Evolutionary conservation across 2,113 vertebrate species (phyloP), one percentile per base, ranked within the genome.

Genomic region (Nothobranchius kuhntae): DNA sequence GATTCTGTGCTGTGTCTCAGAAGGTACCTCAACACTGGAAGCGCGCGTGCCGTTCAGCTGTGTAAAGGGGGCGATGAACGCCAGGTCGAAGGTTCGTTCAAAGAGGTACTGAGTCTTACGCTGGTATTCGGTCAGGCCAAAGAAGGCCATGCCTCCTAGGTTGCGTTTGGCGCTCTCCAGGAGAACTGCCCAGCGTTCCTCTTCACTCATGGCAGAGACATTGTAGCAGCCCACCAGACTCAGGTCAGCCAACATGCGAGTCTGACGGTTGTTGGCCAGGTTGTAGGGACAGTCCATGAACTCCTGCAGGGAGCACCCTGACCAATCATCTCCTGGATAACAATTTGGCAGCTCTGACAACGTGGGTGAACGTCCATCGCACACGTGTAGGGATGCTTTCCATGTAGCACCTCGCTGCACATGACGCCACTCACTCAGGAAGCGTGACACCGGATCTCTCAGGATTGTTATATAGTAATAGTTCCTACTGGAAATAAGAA

Each of bases 401-500:
- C 98, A 99, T 0, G 98, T 99, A 0, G 98, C 98, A 2, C 97
- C 98, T 0, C 97, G 93, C 77, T 99, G 97, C 40, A 99, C 98
- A 0, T 99, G 98, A 57, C 97, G 93, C 98, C 97, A 99, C 71
- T 99, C 97, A 0, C 98, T 99, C 79, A 99, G 83, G 90, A 96
- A 98, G 0, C 98, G 94, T 13, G 96, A 98, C 17, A 99, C 96
- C 0, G 97, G 98, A 81, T 99, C 96, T 71, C 98, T 93, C 79
- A 99, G 90, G 81, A 99, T 98, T 51, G 98, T 99, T 81, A 99
- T 98, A 52, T 99, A 98, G 90, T 99, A 96, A 87, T 96, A 99
- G 78, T 98, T 96, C 89, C 96, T 96, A 59, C 52, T 87, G 73
- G 58, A 79, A 45, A 66, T 56, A 53, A 44, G 62, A 65, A 68